Percentiles rank a stretch among this genome's conserved stretches.
Evolutionary conservation across 2,888 invertebrate species (phyloP).

Genomic region (Pecten maximus): DNA sequence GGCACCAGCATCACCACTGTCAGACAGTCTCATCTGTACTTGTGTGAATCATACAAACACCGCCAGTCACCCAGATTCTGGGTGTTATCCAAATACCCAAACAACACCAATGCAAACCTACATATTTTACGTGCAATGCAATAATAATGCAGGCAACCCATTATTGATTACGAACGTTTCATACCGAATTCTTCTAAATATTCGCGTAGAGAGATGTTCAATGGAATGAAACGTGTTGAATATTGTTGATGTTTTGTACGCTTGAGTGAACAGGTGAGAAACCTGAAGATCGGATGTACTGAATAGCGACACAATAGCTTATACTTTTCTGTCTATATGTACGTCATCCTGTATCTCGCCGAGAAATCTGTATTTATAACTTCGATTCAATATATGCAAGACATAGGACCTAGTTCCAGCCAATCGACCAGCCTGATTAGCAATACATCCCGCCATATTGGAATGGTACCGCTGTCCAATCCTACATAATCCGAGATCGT

Average conservation of each 20-base stretch:
- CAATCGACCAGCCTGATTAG: constrained; percentile 39
- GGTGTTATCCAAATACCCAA: neutral
- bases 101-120: neutral
- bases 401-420: neutral
- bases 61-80: neutral
- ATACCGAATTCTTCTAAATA: neutral
- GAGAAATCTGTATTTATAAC: neutral
- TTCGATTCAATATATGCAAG: constrained; percentile 20
- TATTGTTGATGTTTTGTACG: constrained; percentile 31
- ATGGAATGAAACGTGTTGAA: constrained; percentile 35
- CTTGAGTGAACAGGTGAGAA: constrained; percentile 27
- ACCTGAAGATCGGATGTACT: neutral
- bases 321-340: neutral
- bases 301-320: neutral
- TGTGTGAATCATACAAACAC: neutral
- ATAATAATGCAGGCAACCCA: neutral
- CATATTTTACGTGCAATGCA: neutral
- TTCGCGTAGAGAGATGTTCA: neutral
- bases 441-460: constrained; percentile 62
- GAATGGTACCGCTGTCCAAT: constrained; percentile 48
- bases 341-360: neutral
- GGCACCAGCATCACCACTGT: constrained; percentile 21
- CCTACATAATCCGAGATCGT: constrained; percentile 52
- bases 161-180: neutral
- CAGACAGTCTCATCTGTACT: neutral